phyloP scores from a whole-genome alignment of 2,797 vertebrate species.

The Lindbergichthys nudifrons region DNA sequence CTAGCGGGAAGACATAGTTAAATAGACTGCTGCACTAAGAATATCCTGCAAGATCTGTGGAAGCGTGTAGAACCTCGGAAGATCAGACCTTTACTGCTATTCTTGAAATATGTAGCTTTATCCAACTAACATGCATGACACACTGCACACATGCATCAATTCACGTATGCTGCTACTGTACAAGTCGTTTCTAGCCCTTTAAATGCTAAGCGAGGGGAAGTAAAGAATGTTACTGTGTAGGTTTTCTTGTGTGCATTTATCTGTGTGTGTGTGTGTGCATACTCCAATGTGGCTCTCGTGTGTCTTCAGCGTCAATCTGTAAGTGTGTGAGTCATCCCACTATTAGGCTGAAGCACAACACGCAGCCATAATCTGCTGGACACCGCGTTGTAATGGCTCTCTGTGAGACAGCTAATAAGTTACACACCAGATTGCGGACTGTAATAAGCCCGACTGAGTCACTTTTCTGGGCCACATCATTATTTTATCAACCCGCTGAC shows the following conservation, averaged over 20 bases:
- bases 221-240: conserved; percentile 8
- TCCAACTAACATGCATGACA: conserved; percentile 11
- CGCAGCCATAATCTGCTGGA: conserved; percentile 69
- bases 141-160: conserved; percentile 14
- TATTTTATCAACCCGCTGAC: conserved; percentile 54
- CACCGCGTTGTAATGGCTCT: conserved; percentile 63
- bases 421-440: conserved; percentile 66
- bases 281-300: neutral
- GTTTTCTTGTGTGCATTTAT: neutral
- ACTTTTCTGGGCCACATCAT: conserved; percentile 63
- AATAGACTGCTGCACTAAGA: conserved; percentile 15
- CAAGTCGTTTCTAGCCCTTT: conserved; percentile 35
- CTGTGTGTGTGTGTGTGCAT: conserved; percentile 3
- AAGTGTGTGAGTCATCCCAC: conserved; percentile 68
- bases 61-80: neutral
- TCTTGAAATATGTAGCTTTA: conserved; percentile 15
- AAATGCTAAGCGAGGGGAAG: conserved; percentile 23
- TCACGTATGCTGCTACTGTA: conserved; percentile 3
- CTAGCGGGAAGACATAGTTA: conserved; percentile 19
- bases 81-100: conserved; percentile 12
- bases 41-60: conserved; percentile 14
- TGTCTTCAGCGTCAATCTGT: conserved; percentile 39
- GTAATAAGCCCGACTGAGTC: conserved; percentile 62
- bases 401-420: conserved; percentile 71
- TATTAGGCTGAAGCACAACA: conserved; percentile 66